A percentile compares a stretch with the other conserved stretches of the same genome.
phyloP scores from a whole-genome alignment of 2,113 vertebrate species.

The Tor tambroides region DNA sequence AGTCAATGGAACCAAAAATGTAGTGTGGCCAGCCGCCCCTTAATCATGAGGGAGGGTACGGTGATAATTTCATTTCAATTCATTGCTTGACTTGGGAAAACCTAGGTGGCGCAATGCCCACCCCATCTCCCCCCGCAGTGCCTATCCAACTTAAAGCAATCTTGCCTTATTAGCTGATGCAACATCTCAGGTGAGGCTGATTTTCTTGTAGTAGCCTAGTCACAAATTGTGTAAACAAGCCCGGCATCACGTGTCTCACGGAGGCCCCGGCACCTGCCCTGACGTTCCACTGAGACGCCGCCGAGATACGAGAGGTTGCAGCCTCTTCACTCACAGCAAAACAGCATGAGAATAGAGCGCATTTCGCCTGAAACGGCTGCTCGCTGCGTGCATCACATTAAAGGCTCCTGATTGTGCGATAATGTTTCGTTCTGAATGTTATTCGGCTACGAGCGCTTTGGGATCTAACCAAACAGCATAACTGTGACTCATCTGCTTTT shows the following conservation, averaged over 20 bases:
- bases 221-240: slow-evolving; percentile 33
- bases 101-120: neutral
- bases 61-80: neutral
- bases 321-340: slow-evolving; percentile 27
- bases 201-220: slow-evolving; percentile 4
- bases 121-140: neutral
- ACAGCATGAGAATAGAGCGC: slow-evolving; percentile 1
- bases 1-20: neutral
- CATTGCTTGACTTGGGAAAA: neutral
- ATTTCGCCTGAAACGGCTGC: slow-evolving; percentile 9
- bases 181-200: slow-evolving; percentile 14
- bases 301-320: neutral
- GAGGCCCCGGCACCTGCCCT: slow-evolving; percentile 17
- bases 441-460: slow-evolving; percentile 10
- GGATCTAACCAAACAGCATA: slow-evolving; percentile 30
- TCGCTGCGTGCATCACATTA: slow-evolving; percentile 7
- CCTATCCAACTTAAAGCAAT: neutral
- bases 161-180: slow-evolving; percentile 23
- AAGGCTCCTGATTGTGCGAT: slow-evolving; percentile 15
- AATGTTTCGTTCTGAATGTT: slow-evolving; percentile 19
- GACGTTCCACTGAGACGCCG: slow-evolving; percentile 23
- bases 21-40: too few species aligned
- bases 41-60: neutral
- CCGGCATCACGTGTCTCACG: neutral
- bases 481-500: slow-evolving; percentile 27